Percentiles rank a stretch among this genome's conserved stretches.
Evolutionary conservation across 2,113 vertebrate species (phyloP).

Genomic region (Anseranas semipalmata): DNA sequence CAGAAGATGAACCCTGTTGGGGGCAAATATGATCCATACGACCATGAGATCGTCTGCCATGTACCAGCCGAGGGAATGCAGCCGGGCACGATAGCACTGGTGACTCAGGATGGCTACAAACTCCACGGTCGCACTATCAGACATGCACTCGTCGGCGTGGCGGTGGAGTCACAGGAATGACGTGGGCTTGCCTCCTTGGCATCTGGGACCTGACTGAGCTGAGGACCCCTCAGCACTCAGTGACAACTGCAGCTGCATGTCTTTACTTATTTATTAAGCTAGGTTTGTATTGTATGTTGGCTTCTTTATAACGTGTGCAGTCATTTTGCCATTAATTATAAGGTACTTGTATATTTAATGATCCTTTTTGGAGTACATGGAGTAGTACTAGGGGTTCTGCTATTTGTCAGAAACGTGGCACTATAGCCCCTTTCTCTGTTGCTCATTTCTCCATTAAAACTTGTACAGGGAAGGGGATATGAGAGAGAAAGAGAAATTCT

Average conservation of each 20-base stretch:
- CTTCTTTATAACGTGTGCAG: slow-evolving; percentile 64
- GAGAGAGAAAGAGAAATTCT: background rate
- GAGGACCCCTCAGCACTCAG: background rate
- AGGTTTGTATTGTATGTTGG: slow-evolving; percentile 52
- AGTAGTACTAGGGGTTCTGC: slow-evolving; percentile 27
- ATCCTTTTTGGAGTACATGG: slow-evolving; percentile 1
- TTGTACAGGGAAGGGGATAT: background rate
- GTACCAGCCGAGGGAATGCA: slow-evolving; percentile 81
- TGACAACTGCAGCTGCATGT: slow-evolving; percentile 20
- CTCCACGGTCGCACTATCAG: slow-evolving; percentile 88
- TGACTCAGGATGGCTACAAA: slow-evolving; percentile 86
- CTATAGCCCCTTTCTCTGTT: background rate
- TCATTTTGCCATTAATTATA: slow-evolving; percentile 52
- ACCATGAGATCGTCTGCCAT: slow-evolving; percentile 86
- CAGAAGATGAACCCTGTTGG: slow-evolving; percentile 86
- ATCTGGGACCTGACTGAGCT: slow-evolving; percentile 13
- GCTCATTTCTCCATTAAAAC: background rate
- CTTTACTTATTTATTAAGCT: slow-evolving; percentile 79
- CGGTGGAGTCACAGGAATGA: slow-evolving; percentile 82
- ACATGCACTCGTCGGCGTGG: slow-evolving; percentile 85
- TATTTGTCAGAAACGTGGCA: slow-evolving; percentile 38
- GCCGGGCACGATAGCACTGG: slow-evolving; percentile 81
- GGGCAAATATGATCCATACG: slow-evolving; percentile 83
- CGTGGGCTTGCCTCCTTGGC: background rate
- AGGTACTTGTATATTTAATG: slow-evolving; percentile 61